Base-by-base conservation (phyloP, 2,888 invertebrate species). In the Sminthurides aquaticus region DNA sequence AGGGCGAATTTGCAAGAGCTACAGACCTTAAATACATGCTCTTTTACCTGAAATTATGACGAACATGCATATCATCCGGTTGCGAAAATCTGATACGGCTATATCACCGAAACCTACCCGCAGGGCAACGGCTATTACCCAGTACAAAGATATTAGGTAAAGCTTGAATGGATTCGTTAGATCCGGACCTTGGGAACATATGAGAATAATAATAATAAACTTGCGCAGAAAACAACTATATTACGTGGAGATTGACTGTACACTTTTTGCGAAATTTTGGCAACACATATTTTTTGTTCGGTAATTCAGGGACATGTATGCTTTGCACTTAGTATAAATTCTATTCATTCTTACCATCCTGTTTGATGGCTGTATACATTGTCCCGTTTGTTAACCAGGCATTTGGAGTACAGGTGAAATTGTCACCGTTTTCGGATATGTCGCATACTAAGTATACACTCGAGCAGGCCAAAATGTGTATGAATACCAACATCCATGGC, bases 41-140 rank as follows among this genome's bases (percentile, higher is more conserved):
- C n/a, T n/a, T n/a, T n/a, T 58, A 70, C 73, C 74, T 3, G 62
- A 22, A 25, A 68, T 61, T 1, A 71, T 70, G 1, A 71, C 64
- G 18, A 52, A 18, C 1, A 70, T 67, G 0, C 68, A 69, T 20
- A 72, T 62, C 0, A 56, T 49, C 29, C 71, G 64, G 49, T 71
- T 72, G 1, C 25, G 18, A 15, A 57, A 1, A 24, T 57, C 59
- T 1, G 55, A 49, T 15, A 69, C 58, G 3, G 56, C 43, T 48
- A 73, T 59, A 49, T 73, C 74, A 20, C 73, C 74, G 57, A 67
- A 72, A 0, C 74, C 74, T 0, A 72, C 69, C 3, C 66, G 29
- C 1, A 71, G 27, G 0, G 70, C 65, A 3, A 69, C 63, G n/a
- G 64, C 66, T 2, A 61, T 67, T 0, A 67, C 67, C 71, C 71